Conservation (phyloP, 2,113 vertebrate genomes). For the Sturnus vulgaris region DNA sequence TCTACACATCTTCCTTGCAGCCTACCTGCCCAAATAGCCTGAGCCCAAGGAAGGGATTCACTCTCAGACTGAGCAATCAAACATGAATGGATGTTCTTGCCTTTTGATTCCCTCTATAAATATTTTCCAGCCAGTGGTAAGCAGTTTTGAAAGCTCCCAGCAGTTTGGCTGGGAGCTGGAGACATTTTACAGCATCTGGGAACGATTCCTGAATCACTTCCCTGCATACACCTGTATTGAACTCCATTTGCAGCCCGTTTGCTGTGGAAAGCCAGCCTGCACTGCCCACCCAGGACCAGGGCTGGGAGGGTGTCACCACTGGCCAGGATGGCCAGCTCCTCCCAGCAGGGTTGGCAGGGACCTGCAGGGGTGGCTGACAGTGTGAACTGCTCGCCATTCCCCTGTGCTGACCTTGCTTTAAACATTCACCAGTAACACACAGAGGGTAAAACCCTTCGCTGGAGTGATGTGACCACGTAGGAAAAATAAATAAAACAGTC, state of each 20-base stretch:
- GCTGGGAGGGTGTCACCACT: not conserved
- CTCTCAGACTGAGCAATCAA: not conserved
- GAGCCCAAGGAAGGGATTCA: not conserved
- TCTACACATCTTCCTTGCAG: not conserved
- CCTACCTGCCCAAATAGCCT: not conserved
- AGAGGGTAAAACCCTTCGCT: not conserved
- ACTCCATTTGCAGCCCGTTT: not conserved
- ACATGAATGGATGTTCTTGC: not conserved
- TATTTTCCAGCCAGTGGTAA: not conserved
- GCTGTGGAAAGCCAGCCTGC: not conserved
- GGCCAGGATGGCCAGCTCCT: not conserved
- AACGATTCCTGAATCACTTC: not conserved
- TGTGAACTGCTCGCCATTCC: not conserved
- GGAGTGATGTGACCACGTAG: not conserved
- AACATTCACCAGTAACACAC: not conserved
- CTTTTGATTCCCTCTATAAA: not conserved
- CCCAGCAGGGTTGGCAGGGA: not conserved
- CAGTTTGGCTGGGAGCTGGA: constrained; percentile 15
- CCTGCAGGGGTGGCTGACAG: not conserved
- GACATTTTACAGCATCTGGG: constrained; percentile 13
- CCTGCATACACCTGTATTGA: not conserved
- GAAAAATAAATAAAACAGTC: not conserved
- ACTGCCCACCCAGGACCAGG: not conserved
- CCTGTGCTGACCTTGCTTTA: not conserved
- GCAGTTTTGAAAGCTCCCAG: constrained; percentile 34